Conservation (phyloP, 2,888 invertebrate species). For the Acanthosepion pharaonis region DNA sequence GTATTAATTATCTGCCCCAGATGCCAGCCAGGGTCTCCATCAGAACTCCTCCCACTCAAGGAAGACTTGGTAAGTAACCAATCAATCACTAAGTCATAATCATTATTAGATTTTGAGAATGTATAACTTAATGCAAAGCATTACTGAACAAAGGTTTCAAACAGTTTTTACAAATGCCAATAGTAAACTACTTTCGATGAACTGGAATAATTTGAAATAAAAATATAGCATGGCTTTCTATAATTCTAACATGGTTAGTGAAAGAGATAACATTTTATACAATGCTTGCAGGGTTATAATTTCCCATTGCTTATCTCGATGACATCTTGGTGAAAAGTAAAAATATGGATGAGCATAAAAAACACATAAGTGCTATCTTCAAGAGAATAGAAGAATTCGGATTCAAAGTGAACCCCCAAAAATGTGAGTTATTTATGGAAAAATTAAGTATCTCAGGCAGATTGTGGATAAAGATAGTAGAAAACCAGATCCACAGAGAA, state of each 20-base stretch:
- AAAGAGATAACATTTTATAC: too few species aligned
- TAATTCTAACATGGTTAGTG: background rate
- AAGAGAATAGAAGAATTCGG: too few species aligned
- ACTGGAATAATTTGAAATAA: background rate
- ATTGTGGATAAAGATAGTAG: too few species aligned
- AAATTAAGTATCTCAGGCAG: too few species aligned
- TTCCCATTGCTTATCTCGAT: too few species aligned
- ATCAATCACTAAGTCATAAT: background rate
- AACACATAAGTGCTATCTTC: too few species aligned
- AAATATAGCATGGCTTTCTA: background rate
- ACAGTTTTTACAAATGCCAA: background rate
- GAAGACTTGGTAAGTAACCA: slow-evolving; percentile 36
- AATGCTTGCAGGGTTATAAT: too few species aligned
- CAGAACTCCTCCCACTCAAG: background rate
- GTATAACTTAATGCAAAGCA: background rate
- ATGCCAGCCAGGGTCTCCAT: slow-evolving; percentile 37
- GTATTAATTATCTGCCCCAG: background rate
- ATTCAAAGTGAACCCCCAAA: too few species aligned
- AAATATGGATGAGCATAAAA: too few species aligned
- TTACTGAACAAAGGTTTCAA: background rate
- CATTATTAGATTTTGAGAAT: background rate
- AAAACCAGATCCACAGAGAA: too few species aligned
- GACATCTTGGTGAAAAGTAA: too few species aligned
- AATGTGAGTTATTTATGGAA: too few species aligned
- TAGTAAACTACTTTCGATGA: background rate